Evolutionary conservation across 2,113 vertebrate genomes (phyloP), one percentile per base, ranked within the genome.

Genomic region (Python bivittatus): DNA sequence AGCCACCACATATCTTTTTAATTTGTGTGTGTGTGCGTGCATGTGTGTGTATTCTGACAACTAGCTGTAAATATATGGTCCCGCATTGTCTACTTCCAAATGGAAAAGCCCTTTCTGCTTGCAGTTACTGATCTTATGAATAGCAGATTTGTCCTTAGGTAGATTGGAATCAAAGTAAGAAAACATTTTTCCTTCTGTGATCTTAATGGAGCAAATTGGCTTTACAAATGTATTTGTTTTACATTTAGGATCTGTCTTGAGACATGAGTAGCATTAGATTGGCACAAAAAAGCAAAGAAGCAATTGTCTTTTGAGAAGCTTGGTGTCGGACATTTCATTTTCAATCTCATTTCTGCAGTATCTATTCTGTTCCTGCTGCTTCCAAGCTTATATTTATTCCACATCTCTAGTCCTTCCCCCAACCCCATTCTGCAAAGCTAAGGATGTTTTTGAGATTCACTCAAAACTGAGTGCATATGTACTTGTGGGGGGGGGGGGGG

Each of bases 81-180:
- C 96, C 84, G 83, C 5, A 0, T 96, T 96, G 97, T 96, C 97
- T 98, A 97, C 97, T 97, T 97, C 96, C 97, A 97, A 79, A 96
- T 97, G 97, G 96, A 93, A 96, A 92, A 90, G 79, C 93, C 79
- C 96, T 97, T 94, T 97, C 97, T 97, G 97, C 97, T 97, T 97
- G 97, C 96, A 97, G 94, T 98, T 97, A 97, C 95, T 0, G 13
- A 88, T 95, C 93, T 97, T 98, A 97, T 97, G 97, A 97, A 97
- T 97, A 97, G 96, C 97, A 98, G 97, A 96, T 97, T 97, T 95
- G 96, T 96, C 96, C 97, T 94, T 85, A 97, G 97, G 96, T 95
- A 61, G 68, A 94, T 93, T 54, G 96, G 95, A 98, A 95, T 94
- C 88, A 88, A 84, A 97, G 97, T 96, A 93, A 96, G 97, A 96